Conservation (phyloP, 2,888 invertebrate genomes). For the Chymomyza caudatula region DNA sequence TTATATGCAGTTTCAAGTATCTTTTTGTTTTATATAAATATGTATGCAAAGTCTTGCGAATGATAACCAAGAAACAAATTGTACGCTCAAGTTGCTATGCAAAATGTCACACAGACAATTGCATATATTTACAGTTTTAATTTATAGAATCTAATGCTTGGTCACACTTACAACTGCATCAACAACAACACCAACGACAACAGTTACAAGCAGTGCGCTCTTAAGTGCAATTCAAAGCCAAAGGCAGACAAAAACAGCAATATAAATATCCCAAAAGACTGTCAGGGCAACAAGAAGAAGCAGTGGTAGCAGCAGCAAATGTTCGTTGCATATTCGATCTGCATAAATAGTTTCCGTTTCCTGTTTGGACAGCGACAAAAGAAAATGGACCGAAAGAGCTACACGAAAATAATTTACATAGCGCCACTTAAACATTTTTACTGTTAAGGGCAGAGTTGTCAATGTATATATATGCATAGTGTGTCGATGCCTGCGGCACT, state of each 20-base stretch:
- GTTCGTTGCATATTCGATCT: conserved; percentile 65
- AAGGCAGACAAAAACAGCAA: conserved; percentile 43
- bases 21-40: conserved; percentile 8
- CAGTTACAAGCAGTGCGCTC: neutral
- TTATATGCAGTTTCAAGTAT: conserved; percentile 1
- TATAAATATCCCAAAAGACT: conserved; percentile 39
- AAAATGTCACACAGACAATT: neutral
- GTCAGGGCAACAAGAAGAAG: conserved; percentile 16
- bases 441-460: neutral
- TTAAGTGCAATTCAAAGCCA: conserved; percentile 35
- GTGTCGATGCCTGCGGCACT: conserved; percentile 2
- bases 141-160: conserved; percentile 30
- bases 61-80: conserved; percentile 21
- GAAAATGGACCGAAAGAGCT: neutral
- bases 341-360: conserved; percentile 61
- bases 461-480: too few relatives aligned
- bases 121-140: conserved; percentile 65
- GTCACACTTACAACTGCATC: neutral
- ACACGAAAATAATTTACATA: conserved; percentile 49
- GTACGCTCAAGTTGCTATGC: conserved; percentile 27
- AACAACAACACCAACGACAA: too few relatives aligned
- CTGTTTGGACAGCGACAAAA: conserved; percentile 15
- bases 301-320: conserved; percentile 39
- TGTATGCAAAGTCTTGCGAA: neutral
- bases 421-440: conserved; percentile 16